phyloP scores from a whole-genome alignment of 37 sponge, comb jelly and placozoan genomes.

The Cliona cf. orientalis region DNA sequence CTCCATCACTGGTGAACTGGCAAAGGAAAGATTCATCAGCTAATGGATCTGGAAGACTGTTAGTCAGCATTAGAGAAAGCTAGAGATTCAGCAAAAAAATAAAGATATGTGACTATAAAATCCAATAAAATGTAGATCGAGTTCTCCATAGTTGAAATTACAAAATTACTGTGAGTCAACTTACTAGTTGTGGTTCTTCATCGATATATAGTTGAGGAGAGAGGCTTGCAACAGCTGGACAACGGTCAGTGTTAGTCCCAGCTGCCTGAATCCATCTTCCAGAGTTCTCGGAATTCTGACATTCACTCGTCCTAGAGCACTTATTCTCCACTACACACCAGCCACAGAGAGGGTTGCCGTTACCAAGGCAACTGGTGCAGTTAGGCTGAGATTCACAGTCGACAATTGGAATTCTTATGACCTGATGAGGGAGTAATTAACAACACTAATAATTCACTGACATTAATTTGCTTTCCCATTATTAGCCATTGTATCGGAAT shows the following conservation, averaged over 20 bases:
- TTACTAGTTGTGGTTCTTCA: constrained; percentile 23
- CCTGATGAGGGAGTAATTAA: constrained; percentile 24
- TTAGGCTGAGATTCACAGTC: constrained; percentile 43
- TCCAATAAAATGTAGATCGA: too few species aligned
- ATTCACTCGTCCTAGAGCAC: constrained; percentile 76
- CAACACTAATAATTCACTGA: too few species aligned
- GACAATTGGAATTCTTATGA: constrained; percentile 48
- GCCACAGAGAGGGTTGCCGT: constrained; percentile 82
- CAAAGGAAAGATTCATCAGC: constrained; percentile 37
- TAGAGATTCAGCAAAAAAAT: not conserved
- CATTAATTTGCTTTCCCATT: too few species aligned
- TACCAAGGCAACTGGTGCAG: constrained; percentile 47
- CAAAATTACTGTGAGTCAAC: not conserved
- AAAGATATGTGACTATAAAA: not conserved
- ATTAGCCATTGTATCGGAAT: too few species aligned
- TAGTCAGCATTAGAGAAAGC: too few species aligned
- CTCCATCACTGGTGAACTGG: constrained; percentile 10
- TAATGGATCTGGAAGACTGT: constrained; percentile 37
- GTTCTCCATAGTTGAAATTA: too few species aligned
- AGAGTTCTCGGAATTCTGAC: constrained; percentile 52
- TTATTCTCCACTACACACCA: constrained; percentile 92
- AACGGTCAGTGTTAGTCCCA: not conserved
- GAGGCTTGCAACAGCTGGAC: constrained; percentile 14
- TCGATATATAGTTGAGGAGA: constrained; percentile 22
- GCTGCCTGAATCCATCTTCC: constrained; percentile 35